Evolutionary conservation across 2,888 invertebrate genomes (phyloP).

Genomic region (Sycophila texana): DNA sequence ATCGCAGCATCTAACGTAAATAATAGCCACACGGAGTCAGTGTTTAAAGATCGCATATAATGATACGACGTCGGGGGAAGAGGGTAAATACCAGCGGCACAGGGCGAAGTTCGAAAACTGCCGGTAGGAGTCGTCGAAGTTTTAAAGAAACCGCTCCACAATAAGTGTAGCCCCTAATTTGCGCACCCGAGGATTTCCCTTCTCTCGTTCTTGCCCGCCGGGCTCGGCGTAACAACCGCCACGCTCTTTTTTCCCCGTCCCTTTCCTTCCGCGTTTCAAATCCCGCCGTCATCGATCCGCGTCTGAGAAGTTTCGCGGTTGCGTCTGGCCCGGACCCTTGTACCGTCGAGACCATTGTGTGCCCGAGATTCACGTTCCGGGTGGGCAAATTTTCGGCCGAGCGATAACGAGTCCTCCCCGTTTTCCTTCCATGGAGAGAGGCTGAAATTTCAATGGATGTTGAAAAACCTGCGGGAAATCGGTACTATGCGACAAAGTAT

Average conservation of each 20-base stretch:
- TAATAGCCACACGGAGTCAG: too few species aligned
- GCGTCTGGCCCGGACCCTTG: neutral
- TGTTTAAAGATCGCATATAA: too few species aligned
- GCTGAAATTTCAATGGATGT: neutral
- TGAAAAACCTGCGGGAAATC: too few species aligned
- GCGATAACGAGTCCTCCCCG: neutral
- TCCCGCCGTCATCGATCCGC: neutral
- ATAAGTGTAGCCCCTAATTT: neutral
- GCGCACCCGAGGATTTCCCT: neutral
- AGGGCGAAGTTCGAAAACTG: neutral
- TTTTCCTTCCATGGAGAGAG: neutral
- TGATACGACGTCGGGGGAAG: too few species aligned
- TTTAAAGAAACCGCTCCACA: neutral
- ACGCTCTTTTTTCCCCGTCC: neutral
- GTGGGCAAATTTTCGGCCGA: neutral
- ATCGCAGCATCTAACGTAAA: too few species aligned
- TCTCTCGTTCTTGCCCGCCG: neutral
- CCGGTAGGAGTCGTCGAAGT: neutral
- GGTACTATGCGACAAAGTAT: too few species aligned
- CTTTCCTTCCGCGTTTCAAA: neutral
- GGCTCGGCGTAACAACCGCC: neutral
- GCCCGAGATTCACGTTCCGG: neutral
- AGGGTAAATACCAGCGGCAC: too few species aligned
- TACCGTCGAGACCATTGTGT: slow-evolving; percentile 5
- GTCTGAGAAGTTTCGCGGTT: slow-evolving; percentile 31